Base-by-base conservation (phyloP, 2,888 invertebrate genomes). In the Hirudinaria manillensis region DNA sequence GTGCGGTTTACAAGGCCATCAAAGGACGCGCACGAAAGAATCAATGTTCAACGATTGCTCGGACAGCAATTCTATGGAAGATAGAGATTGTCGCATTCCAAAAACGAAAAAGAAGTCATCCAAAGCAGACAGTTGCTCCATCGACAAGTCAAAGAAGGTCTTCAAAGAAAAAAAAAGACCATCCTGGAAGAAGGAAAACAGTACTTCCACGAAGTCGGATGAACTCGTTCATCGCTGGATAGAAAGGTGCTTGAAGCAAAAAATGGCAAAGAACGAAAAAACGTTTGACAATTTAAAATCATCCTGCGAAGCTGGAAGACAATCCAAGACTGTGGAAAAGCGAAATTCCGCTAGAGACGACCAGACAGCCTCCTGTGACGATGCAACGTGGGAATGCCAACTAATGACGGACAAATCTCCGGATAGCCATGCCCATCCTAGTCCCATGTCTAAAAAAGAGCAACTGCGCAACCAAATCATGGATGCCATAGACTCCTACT, bases 191-290 rank as follows among this genome's bases (percentile, higher is more conserved):
- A 61, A 61, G 61, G 24, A 61, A 7, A 61, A 61, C 61, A 29
- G 29, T 27, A n/a, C 61, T 19, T 24, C 24, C 6, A 61, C 24
- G 19, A 61, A 27, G 19, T 61, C 61, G 10, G 29, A 24, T 27
- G 61, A 61, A 61, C 61, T 61, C 24, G 61, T 61, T 61, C 61
- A 61, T 29, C 61, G 61, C 19, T 61, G 61, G 61, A 61, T 61
- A 24, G 61, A 61, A 29, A 24, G 61, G n/a, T 61, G 61, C 19
- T 61, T 61, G 61, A 61, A 29, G 24, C 24, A 29, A 61, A 61
- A 61, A 27, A 61, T 4, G 29, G 7, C 61, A 19, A 61, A 29
- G 29, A 61, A 19, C n/a, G 61, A 56, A 56, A 56, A 56, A 13
- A 4, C 6, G 56, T 56, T 21, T 27, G 27, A 61, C 24, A 61